Evolutionary conservation across 2,888 invertebrate genomes (phyloP), one percentile per base, ranked within the genome.

Genomic region (Caenorhabditis doughertyi): DNA sequence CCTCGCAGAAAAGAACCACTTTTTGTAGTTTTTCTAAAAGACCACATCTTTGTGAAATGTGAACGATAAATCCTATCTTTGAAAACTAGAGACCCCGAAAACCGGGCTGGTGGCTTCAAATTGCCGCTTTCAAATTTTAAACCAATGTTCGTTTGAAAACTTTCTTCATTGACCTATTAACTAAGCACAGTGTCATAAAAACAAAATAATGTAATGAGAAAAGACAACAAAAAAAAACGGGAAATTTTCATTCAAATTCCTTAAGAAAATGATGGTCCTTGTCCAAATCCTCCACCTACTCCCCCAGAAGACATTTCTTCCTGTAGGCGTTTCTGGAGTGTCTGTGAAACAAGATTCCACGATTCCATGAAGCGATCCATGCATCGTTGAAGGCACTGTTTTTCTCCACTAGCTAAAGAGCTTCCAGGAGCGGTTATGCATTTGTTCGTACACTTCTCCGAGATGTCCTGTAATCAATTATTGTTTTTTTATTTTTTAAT

Each of bases 331-430:
- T 94, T 94, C 82, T 95, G 95, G 92, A 97, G 97, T 0, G 97
- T 95, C 92, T 95, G 95, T 13, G 96, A 96, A 13, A 98, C 96
- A 71, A 97, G 93, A 93, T 97, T 96, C 95, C 96, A 97, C 3
- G 97, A 95, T 92, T 98, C 98, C 96, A 97, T 96, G 94, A 96
- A 98, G 91, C 98, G 94, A 39, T 89, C 89, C 88, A 88, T 85
- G 70, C 89, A 90, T 73, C 90, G 64, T 70, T 88, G 87, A 18
- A 90, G 88, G 65, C 90, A 90, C 65, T 91, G 90, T 65, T 90
- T 89, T 47, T 91, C 91, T 18, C 72, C 67, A 60, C 73, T 82
- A 32, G 86, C 84, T n/a, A 91, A 79, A 21, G 88, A 85, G 32
- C 79, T 82, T 42, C 91, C 91, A 32, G 90, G 90, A 23, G 83